Evolutionary conservation across 64 coral and sea anemone genomes (phyloP).

Genomic region (Hydrozoanthus tunicans): DNA sequence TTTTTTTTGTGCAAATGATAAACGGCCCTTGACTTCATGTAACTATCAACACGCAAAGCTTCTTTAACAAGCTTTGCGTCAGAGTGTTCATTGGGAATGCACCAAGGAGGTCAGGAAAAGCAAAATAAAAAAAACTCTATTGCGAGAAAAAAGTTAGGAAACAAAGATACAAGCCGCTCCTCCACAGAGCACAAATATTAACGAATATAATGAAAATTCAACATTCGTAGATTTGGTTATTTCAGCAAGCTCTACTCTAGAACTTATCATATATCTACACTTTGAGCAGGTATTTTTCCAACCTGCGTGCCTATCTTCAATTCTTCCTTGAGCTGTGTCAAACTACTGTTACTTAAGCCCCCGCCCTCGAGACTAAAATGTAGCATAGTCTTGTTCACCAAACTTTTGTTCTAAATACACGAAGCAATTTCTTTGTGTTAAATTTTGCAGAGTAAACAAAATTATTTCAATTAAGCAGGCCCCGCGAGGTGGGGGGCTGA

Average conservation of each 20-base stretch:
- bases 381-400: not conserved
- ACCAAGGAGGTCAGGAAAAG: slow-evolving; percentile 23
- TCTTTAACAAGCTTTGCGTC: not conserved
- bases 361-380: not conserved
- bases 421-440: too few relatives aligned
- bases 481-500: too few relatives aligned
- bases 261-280: slow-evolving; percentile 11
- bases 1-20: too few relatives aligned
- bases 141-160: slow-evolving; percentile 18
- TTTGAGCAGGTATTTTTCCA: slow-evolving; percentile 15
- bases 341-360: not conserved
- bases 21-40: not conserved
- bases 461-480: too few relatives aligned
- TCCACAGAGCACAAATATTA: slow-evolving; percentile 15
- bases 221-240: not conserved
- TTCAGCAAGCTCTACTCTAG: slow-evolving; percentile 16
- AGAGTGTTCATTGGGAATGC: not conserved
- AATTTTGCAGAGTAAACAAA: too few relatives aligned
- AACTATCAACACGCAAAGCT: not conserved
- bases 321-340: not conserved
- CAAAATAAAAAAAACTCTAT: slow-evolving; percentile 7
- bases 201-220: not conserved
- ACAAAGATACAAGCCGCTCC: slow-evolving; percentile 4
- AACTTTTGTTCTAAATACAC: too few relatives aligned
- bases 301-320: slow-evolving; percentile 15